Evolutionary conservation across 2,888 invertebrate genomes (phyloP), one percentile per base, ranked within the genome.

Genomic region (Polydesmus complanatus): DNA sequence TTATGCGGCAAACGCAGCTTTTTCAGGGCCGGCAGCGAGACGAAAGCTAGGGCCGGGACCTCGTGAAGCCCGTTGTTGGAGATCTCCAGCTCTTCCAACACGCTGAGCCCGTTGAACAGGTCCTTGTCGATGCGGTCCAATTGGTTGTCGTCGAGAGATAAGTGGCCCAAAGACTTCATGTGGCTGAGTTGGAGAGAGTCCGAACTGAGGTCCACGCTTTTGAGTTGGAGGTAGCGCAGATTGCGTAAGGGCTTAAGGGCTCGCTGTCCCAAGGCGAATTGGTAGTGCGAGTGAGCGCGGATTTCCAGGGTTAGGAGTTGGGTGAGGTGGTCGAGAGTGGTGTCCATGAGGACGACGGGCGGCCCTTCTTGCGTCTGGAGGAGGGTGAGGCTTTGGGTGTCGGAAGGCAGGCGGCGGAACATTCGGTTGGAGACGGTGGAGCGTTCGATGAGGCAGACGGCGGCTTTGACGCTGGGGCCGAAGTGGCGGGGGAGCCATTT

Each of bases 171-270:
- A 64, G 78, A 78, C 1, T 75, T 71, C 8, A 84, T 73, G 2
- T 82, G 83, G 64, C 83, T 80, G 80, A 84, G 81, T 69, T 83
- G 82, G 81, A 56, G 83, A 83, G 65, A 81, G 78, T 63, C 84
- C 72, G 68, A 81, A 79, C 64, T 78, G 78, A 54, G 84, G 69
- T 63, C 79, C 77, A 66, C 84, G 58, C 78, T 75, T 56, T 78
- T 78, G 48, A 84, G 78, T 65, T 83, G 75, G 54, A 84, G 69
- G 63, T 83, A 78, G 62, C 78, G 74, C 51, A 85, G 72, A 64
- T 75, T 75, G 58, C 74, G 72, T 58, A 80, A 74, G 11, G 77
- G 78, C 14, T 77, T 73, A 66, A 81, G 80, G 22, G 75, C 67
- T n/a, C 66, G 66, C 3, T 61, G 54, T n/a, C 66, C 64, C 59